phyloP scores from a whole-genome alignment of 1,140 invertebrate species.

The Hirudo medicinalis region DNA sequence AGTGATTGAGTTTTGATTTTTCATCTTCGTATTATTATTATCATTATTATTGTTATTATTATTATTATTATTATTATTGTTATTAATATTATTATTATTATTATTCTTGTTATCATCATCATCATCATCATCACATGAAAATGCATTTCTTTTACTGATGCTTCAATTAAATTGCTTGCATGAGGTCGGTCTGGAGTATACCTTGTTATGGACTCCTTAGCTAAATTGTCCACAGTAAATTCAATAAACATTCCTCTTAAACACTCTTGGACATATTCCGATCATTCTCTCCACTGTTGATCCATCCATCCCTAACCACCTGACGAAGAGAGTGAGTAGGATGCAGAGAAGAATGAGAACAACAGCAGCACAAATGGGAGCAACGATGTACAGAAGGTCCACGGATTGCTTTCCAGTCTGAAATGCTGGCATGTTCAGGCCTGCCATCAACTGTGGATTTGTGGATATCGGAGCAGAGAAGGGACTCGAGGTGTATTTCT shows the following conservation, averaged over 20 bases:
- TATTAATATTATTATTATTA: no score
- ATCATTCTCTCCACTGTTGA: no score
- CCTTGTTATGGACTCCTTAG: no score
- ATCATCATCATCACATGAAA: no score
- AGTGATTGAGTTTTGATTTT: neutral
- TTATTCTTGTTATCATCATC: no score
- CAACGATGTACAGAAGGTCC: slow-evolving; percentile 62
- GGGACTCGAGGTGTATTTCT: slow-evolving; percentile 22
- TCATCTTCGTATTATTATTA: neutral
- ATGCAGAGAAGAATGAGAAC: slow-evolving; percentile 42
- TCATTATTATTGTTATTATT: neutral
- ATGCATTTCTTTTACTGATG: no score
- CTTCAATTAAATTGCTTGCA: no score
- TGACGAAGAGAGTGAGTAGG: slow-evolving; percentile 39
- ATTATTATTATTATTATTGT: neutral
- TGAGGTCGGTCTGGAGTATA: no score
- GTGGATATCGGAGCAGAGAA: slow-evolving; percentile 23
- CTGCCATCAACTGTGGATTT: slow-evolving; percentile 26
- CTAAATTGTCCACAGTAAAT: no score
- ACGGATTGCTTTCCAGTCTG: slow-evolving; percentile 52
- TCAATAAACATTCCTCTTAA: no score
- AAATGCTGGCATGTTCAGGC: slow-evolving; percentile 41
- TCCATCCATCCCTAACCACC: slow-evolving; percentile 26
- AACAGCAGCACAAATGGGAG: slow-evolving; percentile 38
- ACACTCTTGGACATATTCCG: no score